Evolutionary conservation across 2,888 invertebrate species (phyloP), one percentile per base, ranked within the genome.

Genomic region (Macrosoma leucophasiata): DNA sequence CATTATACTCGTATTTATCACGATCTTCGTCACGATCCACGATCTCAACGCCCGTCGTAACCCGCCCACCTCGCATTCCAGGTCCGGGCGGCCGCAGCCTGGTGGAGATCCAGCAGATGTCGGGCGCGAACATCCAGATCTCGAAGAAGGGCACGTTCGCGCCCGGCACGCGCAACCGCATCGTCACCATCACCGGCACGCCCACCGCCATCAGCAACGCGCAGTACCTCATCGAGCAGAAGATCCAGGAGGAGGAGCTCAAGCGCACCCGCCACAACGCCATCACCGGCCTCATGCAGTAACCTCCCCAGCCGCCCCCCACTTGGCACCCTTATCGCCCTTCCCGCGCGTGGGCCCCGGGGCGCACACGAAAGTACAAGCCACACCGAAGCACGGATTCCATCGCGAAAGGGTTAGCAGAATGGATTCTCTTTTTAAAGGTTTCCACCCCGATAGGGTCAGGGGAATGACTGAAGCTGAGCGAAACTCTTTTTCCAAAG

Each of bases 71-170:
- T n/a, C n/a, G n/a, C n/a, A n/a, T 24, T 40, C 30, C 85, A 91
- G 91, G 94, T 70, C 97, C 96, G 54, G 97, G 96, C 70, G 98
- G 97, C 50, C 93, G 96, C 84, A 94, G 96, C 79, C 90, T 98
- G 73, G 94, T 96, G 66, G 97, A 98, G 88, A 95, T 98, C 84
- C 97, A 97, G 87, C 95, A 96, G 86, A 89, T 93, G 86, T 96
- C 96, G 71, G 96, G 97, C 78, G 96, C 97, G 81, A 96, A 94
- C 87, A 96, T 98, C 84, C 97, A 97, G 88, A 97, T 98, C 86
- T 96, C 96, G 58, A 97, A 97, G 89, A 97, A 97, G 87, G 97
- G 97, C 76, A 95, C 94, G 68, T 97, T 95, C 88, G 95, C 96
- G 64, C 97, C 97, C 52, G 97, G 97, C 82, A 97, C 97, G 55